Evolutionary conservation across 2,113 vertebrate species (phyloP).

Genomic region (Nansenia antarctica): DNA sequence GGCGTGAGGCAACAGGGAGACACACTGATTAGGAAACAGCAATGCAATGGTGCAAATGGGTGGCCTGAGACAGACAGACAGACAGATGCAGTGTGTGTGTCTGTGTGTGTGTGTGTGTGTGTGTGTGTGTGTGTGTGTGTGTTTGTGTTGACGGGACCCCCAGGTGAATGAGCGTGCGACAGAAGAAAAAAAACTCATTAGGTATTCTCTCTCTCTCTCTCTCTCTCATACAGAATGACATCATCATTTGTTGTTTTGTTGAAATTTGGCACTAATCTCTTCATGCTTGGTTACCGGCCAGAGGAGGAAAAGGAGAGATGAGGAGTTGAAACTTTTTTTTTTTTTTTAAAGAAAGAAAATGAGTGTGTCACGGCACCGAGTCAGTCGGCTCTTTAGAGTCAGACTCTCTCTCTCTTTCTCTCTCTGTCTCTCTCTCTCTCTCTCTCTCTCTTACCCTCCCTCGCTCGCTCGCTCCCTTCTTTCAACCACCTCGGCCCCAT

Average conservation of each 20-base stretch:
- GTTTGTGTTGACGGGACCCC: conserved; percentile 8
- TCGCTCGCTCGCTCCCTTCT: conserved; percentile 18
- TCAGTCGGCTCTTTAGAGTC: conserved; percentile 80
- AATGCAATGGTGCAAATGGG: neutral
- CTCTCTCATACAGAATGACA: conserved; percentile 80
- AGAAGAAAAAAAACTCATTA: conserved; percentile 49
- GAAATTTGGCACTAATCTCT: conserved; percentile 84
- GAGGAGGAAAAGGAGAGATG: conserved; percentile 30
- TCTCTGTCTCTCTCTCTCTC: conserved; percentile 13
- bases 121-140: neutral
- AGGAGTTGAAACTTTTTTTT: too few species aligned
- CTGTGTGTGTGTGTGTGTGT: neutral
- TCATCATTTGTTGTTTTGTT: conserved; percentile 87
- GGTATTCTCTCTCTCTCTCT: neutral
- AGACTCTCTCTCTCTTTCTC: conserved; percentile 38
- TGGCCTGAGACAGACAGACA: neutral
- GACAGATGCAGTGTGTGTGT: neutral
- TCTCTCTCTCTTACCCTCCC: conserved; percentile 7
- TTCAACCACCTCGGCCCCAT: conserved; percentile 37
- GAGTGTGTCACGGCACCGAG: conserved; percentile 84
- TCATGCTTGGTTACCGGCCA: conserved; percentile 82
- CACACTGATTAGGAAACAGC: neutral
- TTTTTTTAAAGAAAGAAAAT: conserved; percentile 55
- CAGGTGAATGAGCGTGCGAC: conserved; percentile 58
- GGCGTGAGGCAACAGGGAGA: neutral